Percentiles rank a stretch among this genome's conserved stretches.
Evolutionary conservation across 1,140 invertebrate genomes (phyloP).

Genomic region (Pomacea maculata): DNA sequence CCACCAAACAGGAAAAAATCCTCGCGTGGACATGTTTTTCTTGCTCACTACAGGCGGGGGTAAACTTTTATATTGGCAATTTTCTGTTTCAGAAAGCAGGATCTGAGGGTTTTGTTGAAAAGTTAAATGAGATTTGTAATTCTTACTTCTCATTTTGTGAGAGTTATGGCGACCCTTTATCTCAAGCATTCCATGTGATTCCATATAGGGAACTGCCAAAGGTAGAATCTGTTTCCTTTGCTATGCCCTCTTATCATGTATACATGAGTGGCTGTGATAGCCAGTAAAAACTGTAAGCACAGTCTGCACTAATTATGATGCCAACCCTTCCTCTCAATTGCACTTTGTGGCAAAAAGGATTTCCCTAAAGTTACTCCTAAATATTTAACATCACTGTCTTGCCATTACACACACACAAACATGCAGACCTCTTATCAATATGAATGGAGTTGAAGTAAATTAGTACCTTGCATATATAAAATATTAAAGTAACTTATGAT

Average conservation of each 20-base stretch:
- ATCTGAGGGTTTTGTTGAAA: conserved; percentile 36
- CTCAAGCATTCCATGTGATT: conserved; percentile 51
- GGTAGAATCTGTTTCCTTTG: conserved; percentile 28
- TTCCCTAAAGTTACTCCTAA: no score
- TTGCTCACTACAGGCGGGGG: no score
- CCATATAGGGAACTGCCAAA: conserved; percentile 48
- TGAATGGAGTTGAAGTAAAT: background rate
- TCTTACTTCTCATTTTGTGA: conserved; percentile 45
- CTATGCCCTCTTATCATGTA: background rate
- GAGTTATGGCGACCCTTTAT: conserved; percentile 38
- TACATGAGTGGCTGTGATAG: background rate
- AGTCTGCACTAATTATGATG: no score
- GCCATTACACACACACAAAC: background rate
- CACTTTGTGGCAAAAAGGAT: no score
- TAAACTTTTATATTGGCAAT: background rate
- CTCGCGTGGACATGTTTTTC: no score
- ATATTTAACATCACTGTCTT: no score
- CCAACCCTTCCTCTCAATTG: no score
- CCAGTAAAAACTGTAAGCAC: no score
- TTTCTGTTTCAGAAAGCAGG: conserved; percentile 27
- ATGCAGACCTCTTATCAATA: background rate
- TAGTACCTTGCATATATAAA: background rate
- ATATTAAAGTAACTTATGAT: background rate
- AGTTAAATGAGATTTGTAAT: conserved; percentile 50
- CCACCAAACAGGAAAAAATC: no score